A percentile compares a stretch with the other conserved stretches of the same genome.
Conservation (phyloP, 1,140 invertebrate species). For the Drosophila insularis region DNA sequence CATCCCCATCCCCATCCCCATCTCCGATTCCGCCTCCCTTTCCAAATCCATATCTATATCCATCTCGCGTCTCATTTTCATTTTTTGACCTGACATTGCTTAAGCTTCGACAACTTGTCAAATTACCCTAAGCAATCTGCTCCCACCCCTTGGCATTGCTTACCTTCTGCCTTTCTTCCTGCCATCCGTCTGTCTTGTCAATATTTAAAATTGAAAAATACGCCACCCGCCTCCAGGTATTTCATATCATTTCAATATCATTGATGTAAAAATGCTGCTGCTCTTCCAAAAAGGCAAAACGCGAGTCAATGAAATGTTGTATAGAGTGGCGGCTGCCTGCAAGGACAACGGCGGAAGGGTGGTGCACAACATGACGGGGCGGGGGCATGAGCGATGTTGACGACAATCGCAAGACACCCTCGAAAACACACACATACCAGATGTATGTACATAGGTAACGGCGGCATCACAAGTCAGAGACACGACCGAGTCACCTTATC, state of each 20-base stretch:
- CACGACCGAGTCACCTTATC: slow-evolving; percentile 6
- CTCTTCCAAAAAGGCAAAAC: slow-evolving; percentile 47
- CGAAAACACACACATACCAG: not conserved
- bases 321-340: not conserved
- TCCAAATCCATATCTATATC: not conserved
- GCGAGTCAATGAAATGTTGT: slow-evolving; percentile 62
- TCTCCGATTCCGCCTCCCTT: too few relatives aligned
- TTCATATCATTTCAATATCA: slow-evolving; percentile 79
- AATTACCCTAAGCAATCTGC: slow-evolving; percentile 67
- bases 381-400: slow-evolving; percentile 2
- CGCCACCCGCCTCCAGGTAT: slow-evolving; percentile 44
- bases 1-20: not conserved
- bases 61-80: not conserved
- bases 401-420: slow-evolving; percentile 20
- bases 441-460: not conserved
- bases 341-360: not conserved
- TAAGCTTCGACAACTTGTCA: slow-evolving; percentile 77
- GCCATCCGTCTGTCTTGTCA: slow-evolving; percentile 46
- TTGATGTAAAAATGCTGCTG: slow-evolving; percentile 64
- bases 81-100: slow-evolving; percentile 43
- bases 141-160: not conserved
- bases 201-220: slow-evolving; percentile 81
- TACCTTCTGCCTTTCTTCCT: slow-evolving; percentile 11
- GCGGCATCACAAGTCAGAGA: not conserved
- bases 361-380: not conserved